A percentile compares a stretch with the other conserved stretches of the same genome.
phyloP scores from a whole-genome alignment of 2,113 vertebrate genomes.

The Sprattus sprattus region DNA sequence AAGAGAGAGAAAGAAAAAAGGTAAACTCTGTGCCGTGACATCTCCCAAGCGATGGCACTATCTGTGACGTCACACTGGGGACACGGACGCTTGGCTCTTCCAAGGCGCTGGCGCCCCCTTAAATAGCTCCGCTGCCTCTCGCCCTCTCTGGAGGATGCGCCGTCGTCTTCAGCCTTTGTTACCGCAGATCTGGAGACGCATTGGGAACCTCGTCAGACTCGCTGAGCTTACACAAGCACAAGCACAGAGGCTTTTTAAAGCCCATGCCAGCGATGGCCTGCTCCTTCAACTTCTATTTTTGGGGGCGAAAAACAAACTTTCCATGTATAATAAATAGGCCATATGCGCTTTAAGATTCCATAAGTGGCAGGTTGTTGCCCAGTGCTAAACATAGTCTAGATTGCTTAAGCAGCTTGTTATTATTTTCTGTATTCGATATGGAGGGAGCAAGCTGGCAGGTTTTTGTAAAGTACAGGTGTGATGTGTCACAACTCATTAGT shows the following conservation, averaged over 20 bases:
- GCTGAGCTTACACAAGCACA: background rate
- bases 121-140: background rate
- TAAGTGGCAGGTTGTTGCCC: background rate
- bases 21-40: background rate
- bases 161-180: background rate
- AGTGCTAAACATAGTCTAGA: background rate
- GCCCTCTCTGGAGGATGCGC: background rate
- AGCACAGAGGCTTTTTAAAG: background rate
- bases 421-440: background rate
- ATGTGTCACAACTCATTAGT: background rate
- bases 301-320: background rate
- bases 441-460: background rate
- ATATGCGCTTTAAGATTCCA: background rate
- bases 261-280: background rate
- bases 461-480: background rate
- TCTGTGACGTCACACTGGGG: background rate
- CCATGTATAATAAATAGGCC: slow-evolving; percentile 14
- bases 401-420: background rate
- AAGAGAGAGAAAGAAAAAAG: background rate
- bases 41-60: background rate
- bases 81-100: background rate
- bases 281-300: background rate
- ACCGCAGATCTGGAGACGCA: background rate
- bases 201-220: background rate
- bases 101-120: background rate